These are phyloP conservation scores for Dendroctonus ponderosae DNA, from an alignment of 1,140 invertebrate species.

Conservation along the genomic window DNA sequence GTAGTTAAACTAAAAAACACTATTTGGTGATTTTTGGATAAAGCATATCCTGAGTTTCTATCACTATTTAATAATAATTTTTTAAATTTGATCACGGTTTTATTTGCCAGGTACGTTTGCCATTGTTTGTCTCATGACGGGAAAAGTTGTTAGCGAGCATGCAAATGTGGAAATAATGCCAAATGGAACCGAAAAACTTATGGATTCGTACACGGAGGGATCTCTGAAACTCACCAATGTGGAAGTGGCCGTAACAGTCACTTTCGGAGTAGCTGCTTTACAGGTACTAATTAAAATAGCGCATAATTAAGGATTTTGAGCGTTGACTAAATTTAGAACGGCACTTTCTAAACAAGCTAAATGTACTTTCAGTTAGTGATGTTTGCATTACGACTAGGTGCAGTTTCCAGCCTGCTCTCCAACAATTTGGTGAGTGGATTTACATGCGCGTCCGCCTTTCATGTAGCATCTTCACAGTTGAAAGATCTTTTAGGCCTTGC, in stretches of 20 bases:
- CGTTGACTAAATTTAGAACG: no score
- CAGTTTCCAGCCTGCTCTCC: slow-evolving; percentile 79
- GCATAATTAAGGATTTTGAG: no score
- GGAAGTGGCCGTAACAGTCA: slow-evolving; percentile 67
- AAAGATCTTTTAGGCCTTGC: slow-evolving; percentile 81
- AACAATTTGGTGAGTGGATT: slow-evolving; percentile 90
- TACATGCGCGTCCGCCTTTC: slow-evolving; percentile 85
- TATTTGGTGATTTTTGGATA: no score
- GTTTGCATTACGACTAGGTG: slow-evolving; percentile 79
- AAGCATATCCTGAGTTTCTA: background rate
- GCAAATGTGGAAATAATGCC: slow-evolving; percentile 41
- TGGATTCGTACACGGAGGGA: slow-evolving; percentile 6
- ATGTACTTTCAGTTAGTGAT: slow-evolving; percentile 65
- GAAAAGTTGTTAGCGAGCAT: slow-evolving; percentile 67
- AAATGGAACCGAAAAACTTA: slow-evolving; percentile 37
- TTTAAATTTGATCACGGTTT: no score
- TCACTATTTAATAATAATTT: background rate
- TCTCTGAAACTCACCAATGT: slow-evolving; percentile 51
- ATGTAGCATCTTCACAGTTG: slow-evolving; percentile 85
- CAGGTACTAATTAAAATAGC: slow-evolving; percentile 57
- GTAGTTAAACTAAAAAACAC: no score
- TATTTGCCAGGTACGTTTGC: slow-evolving; percentile 73
- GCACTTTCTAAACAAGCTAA: background rate
- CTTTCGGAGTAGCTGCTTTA: slow-evolving; percentile 66
- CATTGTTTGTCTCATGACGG: slow-evolving; percentile 84